Evolutionary conservation across 2,797 vertebrate genomes (phyloP).

Genomic region (Distichodus sexfasciatus): DNA sequence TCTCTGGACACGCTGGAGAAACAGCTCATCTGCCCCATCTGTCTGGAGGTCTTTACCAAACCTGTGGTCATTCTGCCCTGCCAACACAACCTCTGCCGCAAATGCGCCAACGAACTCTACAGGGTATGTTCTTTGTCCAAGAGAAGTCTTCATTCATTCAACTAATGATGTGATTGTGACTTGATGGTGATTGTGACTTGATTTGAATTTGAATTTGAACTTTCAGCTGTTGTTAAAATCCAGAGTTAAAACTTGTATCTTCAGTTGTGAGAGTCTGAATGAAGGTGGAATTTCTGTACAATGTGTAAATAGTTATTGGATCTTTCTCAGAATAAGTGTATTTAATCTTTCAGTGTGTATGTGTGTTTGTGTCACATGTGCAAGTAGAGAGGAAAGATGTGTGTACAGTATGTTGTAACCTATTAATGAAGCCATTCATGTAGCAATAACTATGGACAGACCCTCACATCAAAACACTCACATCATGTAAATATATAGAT

Average conservation of each 20-base stretch:
- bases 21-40: conserved; percentile 75
- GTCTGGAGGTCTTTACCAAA: conserved; percentile 63
- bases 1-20: conserved; percentile 68
- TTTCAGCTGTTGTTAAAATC: background rate
- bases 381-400: background rate
- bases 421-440: background rate
- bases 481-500: conserved; percentile 16
- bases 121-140: conserved; percentile 58
- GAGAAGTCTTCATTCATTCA: no score
- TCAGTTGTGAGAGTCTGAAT: background rate
- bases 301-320: background rate
- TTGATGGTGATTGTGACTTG: no score
- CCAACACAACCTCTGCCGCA: conserved; percentile 71
- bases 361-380: background rate
- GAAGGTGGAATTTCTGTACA: background rate
- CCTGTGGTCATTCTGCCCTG: conserved; percentile 65
- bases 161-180: no score
- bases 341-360: background rate
- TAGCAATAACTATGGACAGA: background rate
- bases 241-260: background rate
- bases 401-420: background rate
- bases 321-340: background rate
- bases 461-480: background rate
- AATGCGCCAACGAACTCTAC: conserved; percentile 78
- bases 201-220: no score